These are phyloP conservation scores for Zapus hudsonius DNA, from an alignment of 2,113 vertebrate species.

Conservation along the genomic window DNA sequence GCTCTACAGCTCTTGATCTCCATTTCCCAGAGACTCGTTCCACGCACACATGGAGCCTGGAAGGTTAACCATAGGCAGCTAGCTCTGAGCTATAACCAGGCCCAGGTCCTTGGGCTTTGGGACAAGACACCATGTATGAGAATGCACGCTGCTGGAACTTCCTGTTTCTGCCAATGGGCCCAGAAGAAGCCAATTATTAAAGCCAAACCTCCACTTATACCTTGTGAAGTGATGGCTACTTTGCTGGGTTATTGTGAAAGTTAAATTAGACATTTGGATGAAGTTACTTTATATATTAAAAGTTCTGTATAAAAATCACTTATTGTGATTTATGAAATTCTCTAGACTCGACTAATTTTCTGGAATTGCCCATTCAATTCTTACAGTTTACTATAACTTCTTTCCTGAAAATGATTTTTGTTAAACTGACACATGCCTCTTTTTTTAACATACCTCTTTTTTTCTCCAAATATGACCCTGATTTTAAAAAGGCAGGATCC, in stretches of 20 bases:
- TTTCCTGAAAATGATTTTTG: slow-evolving; percentile 35
- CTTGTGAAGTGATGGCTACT: neutral
- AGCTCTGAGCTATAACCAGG: neutral
- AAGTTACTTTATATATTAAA: neutral
- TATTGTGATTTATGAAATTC: neutral
- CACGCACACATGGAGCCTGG: rapidly evolving
- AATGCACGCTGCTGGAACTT: no score
- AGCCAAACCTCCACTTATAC: neutral
- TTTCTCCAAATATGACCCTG: neutral
- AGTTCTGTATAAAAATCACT: neutral
- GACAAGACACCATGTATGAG: no score
- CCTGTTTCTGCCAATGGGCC: neutral
- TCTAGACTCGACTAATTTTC: neutral
- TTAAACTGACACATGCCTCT: neutral
- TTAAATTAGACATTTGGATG: neutral
- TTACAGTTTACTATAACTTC: neutral
- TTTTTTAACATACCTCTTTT: neutral
- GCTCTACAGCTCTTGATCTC: neutral
- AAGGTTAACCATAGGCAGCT: neutral
- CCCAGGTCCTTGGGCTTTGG: neutral
- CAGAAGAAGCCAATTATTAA: neutral
- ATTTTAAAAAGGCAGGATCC: neutral
- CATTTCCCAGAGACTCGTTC: neutral
- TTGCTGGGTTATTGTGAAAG: neutral
- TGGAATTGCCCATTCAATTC: neutral